A percentile compares a stretch with the other conserved stretches of the same genome.
Conservation (phyloP, 92 coral and sea anemone genomes). For the Phymanthus crucifer region DNA sequence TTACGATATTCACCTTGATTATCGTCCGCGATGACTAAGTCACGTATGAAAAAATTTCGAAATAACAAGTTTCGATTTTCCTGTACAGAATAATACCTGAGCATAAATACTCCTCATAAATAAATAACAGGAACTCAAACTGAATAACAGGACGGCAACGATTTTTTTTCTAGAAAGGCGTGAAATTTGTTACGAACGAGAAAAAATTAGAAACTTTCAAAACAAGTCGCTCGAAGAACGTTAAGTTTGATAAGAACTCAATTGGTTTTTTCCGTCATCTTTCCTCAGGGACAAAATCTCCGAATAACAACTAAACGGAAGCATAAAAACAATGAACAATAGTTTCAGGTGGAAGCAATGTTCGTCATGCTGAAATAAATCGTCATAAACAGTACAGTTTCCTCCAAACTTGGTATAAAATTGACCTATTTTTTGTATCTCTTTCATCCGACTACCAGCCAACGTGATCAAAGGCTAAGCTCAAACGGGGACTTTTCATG, state of each 20-base stretch:
- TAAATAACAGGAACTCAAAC: background rate
- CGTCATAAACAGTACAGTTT: background rate
- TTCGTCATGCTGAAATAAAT: conserved; percentile 2
- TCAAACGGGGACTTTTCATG: too few relatives aligned
- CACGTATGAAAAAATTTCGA: background rate
- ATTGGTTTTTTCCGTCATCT: too few relatives aligned
- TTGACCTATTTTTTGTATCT: background rate
- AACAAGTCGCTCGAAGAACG: background rate
- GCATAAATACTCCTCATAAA: background rate
- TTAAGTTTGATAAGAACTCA: too few relatives aligned
- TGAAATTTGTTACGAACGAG: background rate
- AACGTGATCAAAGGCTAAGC: too few relatives aligned
- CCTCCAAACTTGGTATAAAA: background rate
- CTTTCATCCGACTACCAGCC: too few relatives aligned
- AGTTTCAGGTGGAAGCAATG: background rate
- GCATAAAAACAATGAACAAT: background rate
- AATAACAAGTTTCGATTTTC: background rate
- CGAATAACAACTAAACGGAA: background rate
- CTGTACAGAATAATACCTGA: background rate
- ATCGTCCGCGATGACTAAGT: background rate
- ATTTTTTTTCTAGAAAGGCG: background rate
- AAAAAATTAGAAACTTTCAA: background rate
- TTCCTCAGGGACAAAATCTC: background rate
- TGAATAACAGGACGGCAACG: too few relatives aligned
- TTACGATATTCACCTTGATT: background rate